These are phyloP conservation scores for Hypanus sabinus DNA, from an alignment of 2,113 vertebrate genomes.

Conservation along the genomic window DNA sequence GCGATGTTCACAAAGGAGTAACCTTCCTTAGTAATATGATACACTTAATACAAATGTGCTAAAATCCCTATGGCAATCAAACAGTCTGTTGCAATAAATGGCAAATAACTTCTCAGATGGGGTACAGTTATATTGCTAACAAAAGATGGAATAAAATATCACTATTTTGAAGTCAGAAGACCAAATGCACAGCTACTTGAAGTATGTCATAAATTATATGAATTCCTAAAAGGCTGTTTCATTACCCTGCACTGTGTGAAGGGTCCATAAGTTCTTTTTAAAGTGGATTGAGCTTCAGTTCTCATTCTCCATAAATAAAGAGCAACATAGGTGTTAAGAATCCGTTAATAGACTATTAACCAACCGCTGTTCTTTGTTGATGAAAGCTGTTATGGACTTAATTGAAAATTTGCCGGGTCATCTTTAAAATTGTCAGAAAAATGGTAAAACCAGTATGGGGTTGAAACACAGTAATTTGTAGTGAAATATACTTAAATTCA, in stretches of 20 bases:
- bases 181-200: neutral
- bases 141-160: neutral
- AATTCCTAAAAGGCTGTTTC: neutral
- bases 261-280: slow-evolving; percentile 21
- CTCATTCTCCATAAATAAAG: neutral
- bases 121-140: too few species aligned
- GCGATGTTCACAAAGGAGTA: slow-evolving; percentile 47
- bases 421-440: slow-evolving; percentile 32
- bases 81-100: slow-evolving; percentile 47
- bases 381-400: slow-evolving; percentile 32
- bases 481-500: neutral
- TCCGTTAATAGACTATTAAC: slow-evolving; percentile 35
- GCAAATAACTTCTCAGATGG: slow-evolving; percentile 45
- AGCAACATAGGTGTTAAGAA: slow-evolving; percentile 24
- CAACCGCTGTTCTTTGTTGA: slow-evolving; percentile 32
- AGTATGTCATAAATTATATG: neutral
- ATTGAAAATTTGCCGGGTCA: slow-evolving; percentile 26
- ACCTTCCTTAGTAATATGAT: slow-evolving; percentile 42
- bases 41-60: slow-evolving; percentile 46
- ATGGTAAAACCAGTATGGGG: neutral
- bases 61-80: slow-evolving; percentile 45
- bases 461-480: neutral
- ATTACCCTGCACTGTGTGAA: slow-evolving; percentile 11
- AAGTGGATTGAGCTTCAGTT: slow-evolving; percentile 1
- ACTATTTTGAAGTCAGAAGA: neutral